phyloP scores from a whole-genome alignment of 2,888 invertebrate species.

The Tanypteryx hageni region DNA sequence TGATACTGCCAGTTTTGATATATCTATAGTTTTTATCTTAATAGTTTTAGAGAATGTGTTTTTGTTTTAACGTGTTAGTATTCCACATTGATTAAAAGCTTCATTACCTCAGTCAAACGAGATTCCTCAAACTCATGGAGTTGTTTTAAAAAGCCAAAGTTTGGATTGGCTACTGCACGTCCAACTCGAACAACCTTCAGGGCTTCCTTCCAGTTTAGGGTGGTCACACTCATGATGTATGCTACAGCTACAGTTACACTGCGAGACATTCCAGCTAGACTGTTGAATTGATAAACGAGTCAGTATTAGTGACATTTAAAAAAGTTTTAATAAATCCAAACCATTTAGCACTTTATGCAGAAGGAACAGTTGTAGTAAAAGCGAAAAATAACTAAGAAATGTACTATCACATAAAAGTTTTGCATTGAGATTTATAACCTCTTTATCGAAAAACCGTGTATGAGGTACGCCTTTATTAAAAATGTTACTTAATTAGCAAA shows the following conservation, averaged over 20 bases:
- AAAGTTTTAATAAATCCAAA: too few relatives aligned
- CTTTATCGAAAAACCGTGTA: too few relatives aligned
- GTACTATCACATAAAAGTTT: too few relatives aligned
- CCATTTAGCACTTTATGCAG: too few relatives aligned
- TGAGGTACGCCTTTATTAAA: too few relatives aligned
- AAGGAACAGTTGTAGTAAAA: too few relatives aligned
- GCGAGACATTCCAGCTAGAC: conserved; percentile 97
- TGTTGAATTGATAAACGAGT: conserved; percentile 73
- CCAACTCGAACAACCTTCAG: conserved; percentile 95
- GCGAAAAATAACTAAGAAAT: too few relatives aligned
- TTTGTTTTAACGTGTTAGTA: too few relatives aligned
- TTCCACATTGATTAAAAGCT: not conserved
- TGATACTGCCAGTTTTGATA: not conserved
- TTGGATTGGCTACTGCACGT: conserved; percentile 95
- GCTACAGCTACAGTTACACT: conserved; percentile 97
- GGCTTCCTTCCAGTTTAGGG: conserved; percentile 93
- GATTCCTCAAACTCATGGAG: conserved; percentile 92
- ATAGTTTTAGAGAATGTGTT: too few relatives aligned
- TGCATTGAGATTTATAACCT: too few relatives aligned
- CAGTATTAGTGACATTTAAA: too few relatives aligned
- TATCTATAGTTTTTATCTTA: not conserved
- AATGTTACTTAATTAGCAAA: too few relatives aligned
- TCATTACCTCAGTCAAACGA: conserved; percentile 84
- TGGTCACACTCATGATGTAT: conserved; percentile 96
- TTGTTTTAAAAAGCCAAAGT: conserved; percentile 96